Conservation (phyloP, 2,888 invertebrate genomes). For the Ormyrus rosae region DNA sequence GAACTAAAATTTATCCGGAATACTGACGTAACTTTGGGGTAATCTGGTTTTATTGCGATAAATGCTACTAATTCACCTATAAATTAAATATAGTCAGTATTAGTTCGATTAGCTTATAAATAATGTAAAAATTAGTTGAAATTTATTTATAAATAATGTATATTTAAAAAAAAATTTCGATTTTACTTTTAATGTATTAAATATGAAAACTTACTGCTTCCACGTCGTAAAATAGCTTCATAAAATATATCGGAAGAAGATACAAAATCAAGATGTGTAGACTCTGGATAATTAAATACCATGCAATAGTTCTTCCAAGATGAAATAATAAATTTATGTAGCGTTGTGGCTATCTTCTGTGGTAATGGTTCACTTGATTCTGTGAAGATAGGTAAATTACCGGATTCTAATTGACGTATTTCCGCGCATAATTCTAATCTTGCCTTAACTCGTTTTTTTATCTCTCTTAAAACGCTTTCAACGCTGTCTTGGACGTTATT, state of each 20-base stretch:
- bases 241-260: constrained; percentile 84
- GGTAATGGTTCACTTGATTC: constrained; percentile 66
- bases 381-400: constrained; percentile 75
- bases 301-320: constrained; percentile 69
- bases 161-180: background rate
- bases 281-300: constrained; percentile 57
- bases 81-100: constrained; percentile 55
- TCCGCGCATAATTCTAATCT: constrained; percentile 87
- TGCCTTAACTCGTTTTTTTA: constrained; percentile 85
- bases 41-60: constrained; percentile 88
- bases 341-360: constrained; percentile 82
- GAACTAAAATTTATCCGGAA: constrained; percentile 82
- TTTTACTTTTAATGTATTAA: background rate
- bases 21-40: constrained; percentile 87
- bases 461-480: constrained; percentile 85
- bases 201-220: constrained; percentile 78
- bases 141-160: background rate
- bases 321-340: constrained; percentile 69
- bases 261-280: constrained; percentile 77
- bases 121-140: constrained; percentile 3
- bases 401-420: constrained; percentile 80
- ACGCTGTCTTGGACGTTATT: constrained; percentile 81
- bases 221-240: constrained; percentile 86
- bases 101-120: background rate
- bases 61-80: constrained; percentile 86